A percentile compares a stretch with the other conserved stretches of the same genome.
These are phyloP conservation scores for Agrochola lota DNA, from an alignment of 2,888 invertebrate species.

Conservation along the genomic window DNA sequence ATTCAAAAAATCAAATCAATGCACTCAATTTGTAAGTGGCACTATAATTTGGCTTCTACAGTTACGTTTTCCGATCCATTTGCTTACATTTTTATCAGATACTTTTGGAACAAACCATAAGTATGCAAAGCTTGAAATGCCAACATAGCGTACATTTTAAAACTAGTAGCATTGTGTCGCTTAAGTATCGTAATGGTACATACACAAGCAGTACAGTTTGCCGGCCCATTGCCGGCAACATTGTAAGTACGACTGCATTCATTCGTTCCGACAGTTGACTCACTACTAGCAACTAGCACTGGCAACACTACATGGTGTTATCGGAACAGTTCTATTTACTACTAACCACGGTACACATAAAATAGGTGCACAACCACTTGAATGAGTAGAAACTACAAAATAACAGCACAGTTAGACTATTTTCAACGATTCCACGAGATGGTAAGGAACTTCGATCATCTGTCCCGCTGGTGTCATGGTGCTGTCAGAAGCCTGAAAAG, in stretches of 20 bases:
- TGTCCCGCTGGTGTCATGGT: background rate
- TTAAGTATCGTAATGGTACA: constrained; percentile 37
- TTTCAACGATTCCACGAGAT: background rate
- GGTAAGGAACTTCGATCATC: background rate
- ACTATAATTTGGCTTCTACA: background rate
- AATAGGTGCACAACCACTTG: background rate
- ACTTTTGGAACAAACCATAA: background rate
- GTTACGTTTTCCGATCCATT: background rate
- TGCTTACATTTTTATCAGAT: background rate
- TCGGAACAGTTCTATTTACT: background rate
- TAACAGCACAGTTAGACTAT: background rate
- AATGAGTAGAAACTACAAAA: background rate
- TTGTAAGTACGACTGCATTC: background rate
- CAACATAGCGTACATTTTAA: constrained; percentile 23
- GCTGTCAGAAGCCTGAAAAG: background rate
- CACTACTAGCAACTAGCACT: constrained; percentile 11
- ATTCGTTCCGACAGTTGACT: constrained; percentile 53
- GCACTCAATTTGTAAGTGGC: background rate
- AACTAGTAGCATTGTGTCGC: constrained; percentile 18
- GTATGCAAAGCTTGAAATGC: background rate
- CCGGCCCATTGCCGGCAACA: constrained; percentile 48
- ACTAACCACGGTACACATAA: background rate
- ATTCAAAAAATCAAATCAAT: background rate
- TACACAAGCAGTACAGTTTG: constrained; percentile 44
- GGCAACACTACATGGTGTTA: constrained; percentile 6